Evolutionary conservation across 1,140 invertebrate genomes (phyloP).

Genomic region (Thereuonema tuberculata): DNA sequence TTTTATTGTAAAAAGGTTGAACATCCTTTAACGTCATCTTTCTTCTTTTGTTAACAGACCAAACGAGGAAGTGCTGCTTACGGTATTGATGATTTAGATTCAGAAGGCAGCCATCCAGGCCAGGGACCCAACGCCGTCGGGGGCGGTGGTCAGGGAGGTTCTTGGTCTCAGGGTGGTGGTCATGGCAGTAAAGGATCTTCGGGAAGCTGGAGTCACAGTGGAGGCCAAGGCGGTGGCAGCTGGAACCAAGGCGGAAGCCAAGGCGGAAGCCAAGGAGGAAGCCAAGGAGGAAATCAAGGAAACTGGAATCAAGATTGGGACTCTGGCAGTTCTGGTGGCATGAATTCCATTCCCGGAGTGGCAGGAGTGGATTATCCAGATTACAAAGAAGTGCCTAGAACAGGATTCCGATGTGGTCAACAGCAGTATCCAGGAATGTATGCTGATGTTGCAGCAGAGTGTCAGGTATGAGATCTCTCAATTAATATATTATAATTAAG

Average conservation of each 20-base stretch:
- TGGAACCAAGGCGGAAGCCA: too few species aligned
- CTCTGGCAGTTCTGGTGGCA: background rate
- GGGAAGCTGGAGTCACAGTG: background rate
- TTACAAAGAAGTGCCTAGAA: conserved; percentile 21
- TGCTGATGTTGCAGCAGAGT: conserved; percentile 15
- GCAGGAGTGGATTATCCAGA: conserved; percentile 40
- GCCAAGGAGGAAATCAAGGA: background rate
- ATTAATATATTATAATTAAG: background rate
- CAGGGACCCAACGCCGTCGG: too few species aligned
- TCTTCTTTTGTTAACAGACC: too few species aligned
- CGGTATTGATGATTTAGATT: too few species aligned
- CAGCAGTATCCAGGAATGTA: conserved; percentile 10
- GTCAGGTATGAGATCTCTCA: conserved; percentile 11
- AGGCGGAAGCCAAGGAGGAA: too few species aligned
- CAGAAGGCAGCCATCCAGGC: too few species aligned
- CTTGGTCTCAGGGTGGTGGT: background rate
- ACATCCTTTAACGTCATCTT: too few species aligned
- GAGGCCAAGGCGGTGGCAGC: too few species aligned
- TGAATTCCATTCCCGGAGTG: conserved; percentile 34
- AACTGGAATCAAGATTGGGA: background rate
- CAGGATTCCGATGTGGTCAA: conserved; percentile 17
- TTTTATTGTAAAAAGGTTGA: too few species aligned
- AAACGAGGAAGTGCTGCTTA: too few species aligned
- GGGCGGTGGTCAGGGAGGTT: background rate
- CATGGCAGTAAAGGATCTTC: background rate